Evolutionary conservation across 2,113 vertebrate species (phyloP).

Genomic region (Rhinoptilus africanus): DNA sequence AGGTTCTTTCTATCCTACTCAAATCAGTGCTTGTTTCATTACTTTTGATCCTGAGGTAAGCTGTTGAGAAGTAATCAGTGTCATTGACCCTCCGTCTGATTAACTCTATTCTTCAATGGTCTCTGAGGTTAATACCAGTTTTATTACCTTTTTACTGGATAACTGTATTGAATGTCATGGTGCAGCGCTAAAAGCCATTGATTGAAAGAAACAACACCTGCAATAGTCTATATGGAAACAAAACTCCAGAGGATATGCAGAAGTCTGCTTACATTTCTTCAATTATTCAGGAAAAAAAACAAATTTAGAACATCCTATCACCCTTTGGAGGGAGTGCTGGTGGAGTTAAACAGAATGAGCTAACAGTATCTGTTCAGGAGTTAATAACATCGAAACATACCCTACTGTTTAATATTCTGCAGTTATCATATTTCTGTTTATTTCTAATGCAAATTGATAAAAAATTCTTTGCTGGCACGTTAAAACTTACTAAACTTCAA

Average conservation of each 20-base stretch:
- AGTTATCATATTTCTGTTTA: background rate
- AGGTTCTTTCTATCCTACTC: background rate
- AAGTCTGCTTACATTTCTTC: background rate
- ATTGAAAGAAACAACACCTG: background rate
- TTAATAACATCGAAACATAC: background rate
- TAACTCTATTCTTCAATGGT: background rate
- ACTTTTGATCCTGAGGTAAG: conserved; percentile 18
- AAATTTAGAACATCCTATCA: background rate
- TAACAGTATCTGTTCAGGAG: background rate
- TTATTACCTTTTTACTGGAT: conserved; percentile 23
- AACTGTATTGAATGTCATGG: background rate
- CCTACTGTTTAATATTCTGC: background rate
- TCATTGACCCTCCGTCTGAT: background rate
- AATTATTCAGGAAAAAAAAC: background rate
- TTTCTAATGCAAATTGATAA: background rate
- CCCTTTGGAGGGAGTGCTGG: background rate
- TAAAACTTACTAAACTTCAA: background rate
- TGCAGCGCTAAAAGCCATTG: background rate
- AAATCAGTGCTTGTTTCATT: background rate
- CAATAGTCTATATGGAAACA: background rate
- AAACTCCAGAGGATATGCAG: background rate
- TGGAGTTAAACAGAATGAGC: background rate
- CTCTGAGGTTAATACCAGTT: background rate
- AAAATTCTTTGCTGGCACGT: background rate
- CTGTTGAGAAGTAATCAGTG: background rate